These are phyloP conservation scores for Mohoua ochrocephala DNA, from an alignment of 2,113 vertebrate species.

Conservation along the genomic window DNA sequence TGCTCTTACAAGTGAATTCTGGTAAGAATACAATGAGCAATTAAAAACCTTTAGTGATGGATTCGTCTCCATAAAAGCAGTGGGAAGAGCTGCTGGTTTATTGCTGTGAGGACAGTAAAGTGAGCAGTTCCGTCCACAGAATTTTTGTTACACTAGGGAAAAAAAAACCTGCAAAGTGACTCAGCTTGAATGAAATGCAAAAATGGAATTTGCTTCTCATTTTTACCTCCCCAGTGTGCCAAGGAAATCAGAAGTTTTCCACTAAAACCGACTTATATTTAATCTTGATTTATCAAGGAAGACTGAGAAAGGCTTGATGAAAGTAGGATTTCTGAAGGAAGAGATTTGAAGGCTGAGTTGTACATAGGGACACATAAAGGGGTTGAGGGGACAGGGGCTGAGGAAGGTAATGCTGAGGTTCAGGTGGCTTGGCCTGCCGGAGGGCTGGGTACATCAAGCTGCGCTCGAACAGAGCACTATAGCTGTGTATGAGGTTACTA, in stretches of 20 bases:
- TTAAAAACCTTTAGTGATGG: neutral
- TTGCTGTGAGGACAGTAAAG: neutral
- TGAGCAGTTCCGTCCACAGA: neutral
- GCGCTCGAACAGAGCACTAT: neutral
- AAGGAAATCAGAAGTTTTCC: neutral
- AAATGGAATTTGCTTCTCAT: neutral
- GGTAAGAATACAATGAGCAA: neutral
- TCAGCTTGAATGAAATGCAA: neutral
- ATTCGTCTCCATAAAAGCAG: neutral
- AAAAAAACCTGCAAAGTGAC: neutral
- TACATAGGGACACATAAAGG: neutral
- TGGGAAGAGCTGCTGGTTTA: neutral
- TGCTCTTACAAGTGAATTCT: neutral
- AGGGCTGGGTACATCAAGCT: rapidly evolving
- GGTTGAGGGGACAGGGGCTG: neutral
- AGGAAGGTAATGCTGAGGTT: neutral
- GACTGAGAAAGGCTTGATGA: neutral
- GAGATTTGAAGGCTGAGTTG: slow-evolving; percentile 3
- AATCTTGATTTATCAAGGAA: neutral
- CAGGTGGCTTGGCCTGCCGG: neutral
- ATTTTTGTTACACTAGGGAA: neutral
- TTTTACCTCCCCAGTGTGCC: neutral
- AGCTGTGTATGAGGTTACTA: neutral
- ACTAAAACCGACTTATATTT: neutral
- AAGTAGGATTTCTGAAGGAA: slow-evolving; percentile 31